Evolutionary conservation across 2,888 invertebrate species (phyloP).

Genomic region (Liodrosophila aerea): DNA sequence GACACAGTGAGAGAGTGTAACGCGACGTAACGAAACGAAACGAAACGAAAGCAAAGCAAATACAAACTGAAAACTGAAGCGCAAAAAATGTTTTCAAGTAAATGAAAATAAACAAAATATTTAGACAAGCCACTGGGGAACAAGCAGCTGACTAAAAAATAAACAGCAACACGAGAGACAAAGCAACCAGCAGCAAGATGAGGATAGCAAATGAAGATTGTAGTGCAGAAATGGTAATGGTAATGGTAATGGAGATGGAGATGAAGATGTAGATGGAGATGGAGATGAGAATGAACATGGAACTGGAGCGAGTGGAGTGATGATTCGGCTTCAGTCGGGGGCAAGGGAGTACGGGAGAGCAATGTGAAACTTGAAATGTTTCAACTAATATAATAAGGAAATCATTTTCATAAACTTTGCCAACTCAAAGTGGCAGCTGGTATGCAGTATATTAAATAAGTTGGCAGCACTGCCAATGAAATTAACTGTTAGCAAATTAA

Average conservation of each 20-base stretch:
- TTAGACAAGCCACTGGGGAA: constrained; percentile 33
- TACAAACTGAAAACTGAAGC: constrained; percentile 30
- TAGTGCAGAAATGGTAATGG: neutral
- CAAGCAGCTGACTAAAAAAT: constrained; percentile 41
- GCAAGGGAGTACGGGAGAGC: too few species aligned
- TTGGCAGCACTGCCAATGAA: constrained; percentile 2
- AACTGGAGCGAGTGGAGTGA: neutral
- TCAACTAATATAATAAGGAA: constrained; percentile 19
- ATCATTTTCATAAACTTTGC: constrained; percentile 10
- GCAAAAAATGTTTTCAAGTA: constrained; percentile 43
- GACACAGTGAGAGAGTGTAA: neutral
- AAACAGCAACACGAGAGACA: constrained; percentile 11
- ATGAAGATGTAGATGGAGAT: neutral
- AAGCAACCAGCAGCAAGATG: neutral
- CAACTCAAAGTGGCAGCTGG: neutral
- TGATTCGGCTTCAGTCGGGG: neutral
- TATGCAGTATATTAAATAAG: neutral
- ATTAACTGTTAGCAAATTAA: neutral
- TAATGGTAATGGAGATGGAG: neutral
- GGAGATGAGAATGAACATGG: neutral
- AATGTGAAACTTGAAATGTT: neutral
- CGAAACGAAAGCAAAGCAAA: constrained; percentile 31
- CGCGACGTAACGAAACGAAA: constrained; percentile 1
- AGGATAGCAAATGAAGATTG: neutral
- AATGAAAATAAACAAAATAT: constrained; percentile 58